Base-by-base conservation (phyloP, 2,113 vertebrate species). In the Recurvirostra avosetta region DNA sequence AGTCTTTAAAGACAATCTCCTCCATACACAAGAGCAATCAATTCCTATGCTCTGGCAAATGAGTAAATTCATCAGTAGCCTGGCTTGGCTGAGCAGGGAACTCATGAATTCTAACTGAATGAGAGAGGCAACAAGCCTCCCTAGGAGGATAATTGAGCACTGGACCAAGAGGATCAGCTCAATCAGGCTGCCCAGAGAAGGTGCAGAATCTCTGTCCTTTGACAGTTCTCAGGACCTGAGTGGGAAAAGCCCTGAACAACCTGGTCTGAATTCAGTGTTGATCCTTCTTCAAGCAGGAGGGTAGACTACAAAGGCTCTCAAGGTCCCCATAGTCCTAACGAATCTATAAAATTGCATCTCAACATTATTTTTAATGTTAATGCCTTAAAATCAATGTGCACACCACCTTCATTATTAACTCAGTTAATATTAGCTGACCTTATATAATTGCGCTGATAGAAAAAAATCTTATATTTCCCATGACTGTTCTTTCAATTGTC, bases 401-500 rank as follows among this genome's bases (percentile, higher is more conserved):
- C 26, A 41, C 47, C 47, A 88, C 15, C 20, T 34, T 91, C 72
- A 55, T 50, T 70, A 59, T 38, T 65, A 73, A 53, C 15, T 72
- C 43, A 52, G 30, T 38, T 76, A 72, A 21, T 43, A 86, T 68
- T 80, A 66, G 36, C 18, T 66, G 34, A 86, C 27, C 26, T 72
- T 92, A 45, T 47, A 56, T 80, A 77, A 86, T 89, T 82, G 85
- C 71, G 40, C 63, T 7, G 36, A 53, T 10, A 45, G 58, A 79
- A 55, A 62, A 62, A 74, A 90, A 29, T 56, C 14, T 88, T 90
- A 8, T 63, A 27, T 58, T 89, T 91, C 53, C 52, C n/a, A 65
- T 90, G 68, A 92, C 62, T 81, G 40, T 80, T 22, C 67, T 89
- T 90, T 93, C 77, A 96, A 76, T 76, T 94, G 71, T 15, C 13